phyloP scores from a whole-genome alignment of 2,888 invertebrate species.

The Incurvaria masculella region DNA sequence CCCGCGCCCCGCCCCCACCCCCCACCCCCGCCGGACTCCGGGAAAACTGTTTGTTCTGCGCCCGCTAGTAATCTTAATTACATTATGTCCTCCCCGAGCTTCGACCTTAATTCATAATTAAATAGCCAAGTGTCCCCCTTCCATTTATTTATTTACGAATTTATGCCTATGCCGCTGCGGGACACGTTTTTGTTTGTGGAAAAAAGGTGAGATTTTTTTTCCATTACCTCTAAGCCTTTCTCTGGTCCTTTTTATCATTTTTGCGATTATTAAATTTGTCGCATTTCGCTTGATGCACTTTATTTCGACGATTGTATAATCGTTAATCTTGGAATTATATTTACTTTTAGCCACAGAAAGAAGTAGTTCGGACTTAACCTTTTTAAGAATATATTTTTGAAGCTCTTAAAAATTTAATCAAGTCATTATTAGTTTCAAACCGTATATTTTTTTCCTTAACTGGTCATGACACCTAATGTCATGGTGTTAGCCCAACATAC shows the following conservation, averaged over 20 bases:
- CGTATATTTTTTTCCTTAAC: no score
- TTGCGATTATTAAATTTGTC: not conserved
- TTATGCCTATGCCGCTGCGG: constrained; percentile 41
- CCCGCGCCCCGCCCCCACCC: not conserved
- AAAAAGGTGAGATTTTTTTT: not conserved
- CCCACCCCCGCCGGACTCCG: constrained; percentile 19
- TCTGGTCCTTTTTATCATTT: not conserved
- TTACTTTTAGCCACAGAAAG: no score
- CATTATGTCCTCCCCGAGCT: constrained; percentile 50
- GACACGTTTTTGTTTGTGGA: constrained; percentile 13
- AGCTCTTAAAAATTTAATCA: no score
- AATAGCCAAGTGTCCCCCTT: constrained; percentile 46
- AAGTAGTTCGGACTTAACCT: no score
- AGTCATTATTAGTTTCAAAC: no score
- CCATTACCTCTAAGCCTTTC: not conserved
- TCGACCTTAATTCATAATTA: constrained; percentile 53
- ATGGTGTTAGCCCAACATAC: no score
- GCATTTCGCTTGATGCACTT: not conserved
- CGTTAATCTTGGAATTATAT: no score
- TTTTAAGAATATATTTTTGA: no score
- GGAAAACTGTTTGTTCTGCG: constrained; percentile 25
- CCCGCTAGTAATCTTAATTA: constrained; percentile 52
- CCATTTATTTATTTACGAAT: constrained; percentile 50
- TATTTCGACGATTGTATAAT: not conserved
- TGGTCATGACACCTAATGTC: no score